These are phyloP conservation scores for Epinotia nisella DNA, from an alignment of 2,888 invertebrate species.

Conservation along the genomic window DNA sequence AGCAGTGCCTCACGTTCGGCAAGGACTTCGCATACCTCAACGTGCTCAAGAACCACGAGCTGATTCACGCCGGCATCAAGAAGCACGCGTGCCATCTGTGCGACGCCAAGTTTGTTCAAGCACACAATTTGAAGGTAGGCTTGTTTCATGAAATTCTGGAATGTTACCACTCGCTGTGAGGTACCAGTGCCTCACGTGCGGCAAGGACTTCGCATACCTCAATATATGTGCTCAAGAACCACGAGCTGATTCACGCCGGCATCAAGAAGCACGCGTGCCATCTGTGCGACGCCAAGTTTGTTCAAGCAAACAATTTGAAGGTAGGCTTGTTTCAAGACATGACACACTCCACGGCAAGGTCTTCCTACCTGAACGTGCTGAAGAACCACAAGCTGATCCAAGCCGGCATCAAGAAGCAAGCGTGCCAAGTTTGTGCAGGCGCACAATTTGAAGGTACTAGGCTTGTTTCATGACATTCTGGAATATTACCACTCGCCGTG, in stretches of 20 bases:
- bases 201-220: slow-evolving; percentile 87
- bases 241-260: slow-evolving; percentile 88
- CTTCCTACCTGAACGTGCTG: slow-evolving; percentile 87
- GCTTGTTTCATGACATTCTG: slow-evolving; percentile 21
- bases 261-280: slow-evolving; percentile 88
- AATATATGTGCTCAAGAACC: slow-evolving; percentile 89
- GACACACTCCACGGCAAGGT: slow-evolving; percentile 86
- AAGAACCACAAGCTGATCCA: slow-evolving; percentile 90
- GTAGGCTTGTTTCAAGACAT: slow-evolving; percentile 52
- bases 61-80: slow-evolving; percentile 88
- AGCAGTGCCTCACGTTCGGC: slow-evolving; percentile 85
- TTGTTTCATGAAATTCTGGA: too few relatives aligned
- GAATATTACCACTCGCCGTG: slow-evolving; percentile 82
- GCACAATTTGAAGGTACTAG: slow-evolving; percentile 78
- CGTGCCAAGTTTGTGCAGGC: slow-evolving; percentile 83
- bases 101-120: slow-evolving; percentile 83
- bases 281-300: slow-evolving; percentile 86
- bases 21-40: slow-evolving; percentile 88
- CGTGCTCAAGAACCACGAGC: slow-evolving; percentile 88
- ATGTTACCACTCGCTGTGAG: slow-evolving; percentile 82
- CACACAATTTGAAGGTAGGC: slow-evolving; percentile 76
- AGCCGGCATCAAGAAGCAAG: slow-evolving; percentile 87
- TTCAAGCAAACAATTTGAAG: slow-evolving; percentile 78
- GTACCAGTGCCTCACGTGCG: slow-evolving; percentile 86
- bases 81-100: slow-evolving; percentile 89